Conservation (phyloP, 1,140 invertebrate species). For the Polyergus mexicanus region DNA sequence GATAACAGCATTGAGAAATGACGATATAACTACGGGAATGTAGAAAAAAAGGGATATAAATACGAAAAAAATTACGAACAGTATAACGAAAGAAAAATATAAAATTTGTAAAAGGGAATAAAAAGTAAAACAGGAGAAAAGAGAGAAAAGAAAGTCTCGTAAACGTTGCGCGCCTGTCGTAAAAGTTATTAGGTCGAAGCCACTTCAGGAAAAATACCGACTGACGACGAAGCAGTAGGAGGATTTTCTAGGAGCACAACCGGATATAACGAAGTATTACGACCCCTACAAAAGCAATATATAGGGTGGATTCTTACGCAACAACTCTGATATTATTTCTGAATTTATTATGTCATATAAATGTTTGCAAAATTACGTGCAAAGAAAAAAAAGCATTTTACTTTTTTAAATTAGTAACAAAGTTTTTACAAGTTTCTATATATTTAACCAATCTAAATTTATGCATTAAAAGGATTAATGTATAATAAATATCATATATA, state of each 20-base stretch:
- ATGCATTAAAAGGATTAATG: background rate
- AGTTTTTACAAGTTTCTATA: background rate
- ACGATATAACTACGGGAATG: background rate
- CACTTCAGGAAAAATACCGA: conserved; percentile 60
- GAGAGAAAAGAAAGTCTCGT: conserved; percentile 3
- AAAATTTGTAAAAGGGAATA: background rate
- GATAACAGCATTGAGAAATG: conserved; percentile 66
- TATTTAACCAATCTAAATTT: background rate
- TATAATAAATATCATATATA: background rate
- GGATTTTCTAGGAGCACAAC: conserved; percentile 53
- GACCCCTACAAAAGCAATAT: conserved; percentile 46
- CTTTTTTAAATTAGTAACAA: background rate
- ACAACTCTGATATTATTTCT: conserved; percentile 9
- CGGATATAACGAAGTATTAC: conserved; percentile 70
- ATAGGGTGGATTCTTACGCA: background rate
- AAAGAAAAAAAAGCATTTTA: background rate
- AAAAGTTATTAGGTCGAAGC: conserved; percentile 69
- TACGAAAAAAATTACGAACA: conserved; percentile 18
- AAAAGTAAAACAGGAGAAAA: background rate
- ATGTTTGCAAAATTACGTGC: background rate
- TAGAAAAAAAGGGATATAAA: conserved; percentile 46
- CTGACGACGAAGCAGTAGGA: conserved; percentile 57
- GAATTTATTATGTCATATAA: background rate
- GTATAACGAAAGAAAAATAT: conserved; percentile 36
- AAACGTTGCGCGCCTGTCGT: conserved; percentile 2